phyloP scores from a whole-genome alignment of 2,797 vertebrate genomes.

The Poeciliopsis turneri region DNA sequence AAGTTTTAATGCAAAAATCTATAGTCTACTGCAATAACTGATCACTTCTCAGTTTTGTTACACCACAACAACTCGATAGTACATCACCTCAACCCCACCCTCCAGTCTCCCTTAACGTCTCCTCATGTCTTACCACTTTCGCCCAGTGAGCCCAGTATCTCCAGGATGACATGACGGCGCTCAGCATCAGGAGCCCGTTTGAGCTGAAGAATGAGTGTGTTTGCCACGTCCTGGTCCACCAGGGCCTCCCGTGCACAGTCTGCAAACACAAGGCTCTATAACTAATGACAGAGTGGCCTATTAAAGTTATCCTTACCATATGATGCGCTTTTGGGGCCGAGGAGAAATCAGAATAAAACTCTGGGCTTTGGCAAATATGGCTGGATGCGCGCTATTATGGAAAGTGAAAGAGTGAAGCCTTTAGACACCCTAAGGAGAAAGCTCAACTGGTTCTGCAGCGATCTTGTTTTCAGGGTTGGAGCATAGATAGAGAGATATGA shows the following conservation, averaged over 20 bases:
- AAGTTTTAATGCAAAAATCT: background rate
- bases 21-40: background rate
- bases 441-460: background rate
- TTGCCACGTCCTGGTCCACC: slow-evolving; percentile 80
- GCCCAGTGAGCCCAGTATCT: slow-evolving; percentile 86
- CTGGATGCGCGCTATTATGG: background rate
- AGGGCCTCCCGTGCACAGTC: slow-evolving; percentile 86
- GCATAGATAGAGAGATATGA: background rate
- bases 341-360: background rate
- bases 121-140: slow-evolving; percentile 85
- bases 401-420: no score
- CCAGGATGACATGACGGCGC: slow-evolving; percentile 87
- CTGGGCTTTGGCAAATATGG: background rate
- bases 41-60: background rate
- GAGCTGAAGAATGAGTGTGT: slow-evolving; percentile 84
- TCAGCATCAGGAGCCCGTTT: slow-evolving; percentile 85
- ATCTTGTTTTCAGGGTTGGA: background rate
- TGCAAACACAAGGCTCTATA: slow-evolving; percentile 55
- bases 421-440: background rate
- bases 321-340: background rate
- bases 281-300: background rate
- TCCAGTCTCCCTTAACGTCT: background rate
- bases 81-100: background rate
- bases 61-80: background rate
- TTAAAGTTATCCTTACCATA: background rate